These are phyloP conservation scores for Saguinus imperator DNA, from an alignment of 2,113 vertebrate genomes.

Conservation along the genomic window DNA sequence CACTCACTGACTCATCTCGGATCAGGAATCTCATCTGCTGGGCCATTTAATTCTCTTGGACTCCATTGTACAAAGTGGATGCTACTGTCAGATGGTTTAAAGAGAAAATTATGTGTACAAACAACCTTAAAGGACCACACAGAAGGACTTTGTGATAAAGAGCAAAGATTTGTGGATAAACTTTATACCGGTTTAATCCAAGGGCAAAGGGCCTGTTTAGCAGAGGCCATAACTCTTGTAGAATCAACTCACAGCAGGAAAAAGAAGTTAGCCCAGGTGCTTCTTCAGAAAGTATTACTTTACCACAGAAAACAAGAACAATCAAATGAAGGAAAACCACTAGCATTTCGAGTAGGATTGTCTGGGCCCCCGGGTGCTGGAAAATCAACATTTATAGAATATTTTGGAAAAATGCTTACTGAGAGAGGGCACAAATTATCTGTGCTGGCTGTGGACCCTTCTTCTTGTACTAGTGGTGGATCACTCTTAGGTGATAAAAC, in stretches of 20 bases:
- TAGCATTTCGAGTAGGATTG: slow-evolving; percentile 97
- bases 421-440: slow-evolving; percentile 92
- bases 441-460: slow-evolving; percentile 97
- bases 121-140: slow-evolving; percentile 74
- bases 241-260: slow-evolving; percentile 95
- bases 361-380: slow-evolving; percentile 98
- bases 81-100: not conserved
- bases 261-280: slow-evolving; percentile 93
- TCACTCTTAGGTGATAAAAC: slow-evolving; percentile 98
- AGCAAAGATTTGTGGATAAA: slow-evolving; percentile 88
- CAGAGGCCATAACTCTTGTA: slow-evolving; percentile 95
- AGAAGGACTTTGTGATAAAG: slow-evolving; percentile 85
- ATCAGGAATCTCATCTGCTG: not conserved
- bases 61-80: not conserved
- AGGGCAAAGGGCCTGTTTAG: slow-evolving; percentile 92
- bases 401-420: slow-evolving; percentile 97
- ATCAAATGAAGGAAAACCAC: slow-evolving; percentile 89
- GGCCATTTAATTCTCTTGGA: rapidly evolving
- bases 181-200: slow-evolving; percentile 90
- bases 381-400: slow-evolving; percentile 98
- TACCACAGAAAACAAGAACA: slow-evolving; percentile 90
- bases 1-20: rapidly evolving
- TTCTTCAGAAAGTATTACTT: slow-evolving; percentile 94
- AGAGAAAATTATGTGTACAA: slow-evolving; percentile 80
- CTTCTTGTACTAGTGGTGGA: slow-evolving; percentile 96